Conservation (phyloP, 2,888 invertebrate genomes). For the Monochamus alternatus region DNA sequence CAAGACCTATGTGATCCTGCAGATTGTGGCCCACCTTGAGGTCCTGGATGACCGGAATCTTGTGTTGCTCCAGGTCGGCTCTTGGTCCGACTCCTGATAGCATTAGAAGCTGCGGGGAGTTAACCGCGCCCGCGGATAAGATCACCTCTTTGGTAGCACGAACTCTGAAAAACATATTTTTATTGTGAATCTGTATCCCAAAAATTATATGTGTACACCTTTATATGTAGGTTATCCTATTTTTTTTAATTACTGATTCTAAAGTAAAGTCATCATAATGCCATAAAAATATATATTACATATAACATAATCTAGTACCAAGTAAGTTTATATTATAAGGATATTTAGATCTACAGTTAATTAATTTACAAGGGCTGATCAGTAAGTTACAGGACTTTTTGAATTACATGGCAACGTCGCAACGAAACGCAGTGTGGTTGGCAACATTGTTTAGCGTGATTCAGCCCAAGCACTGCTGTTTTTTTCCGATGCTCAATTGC, state of each 20-base stretch:
- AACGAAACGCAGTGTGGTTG: conserved; percentile 1
- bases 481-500: too few relatives aligned
- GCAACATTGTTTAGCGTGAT: conserved; percentile 1
- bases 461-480: too few relatives aligned
- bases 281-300: too few relatives aligned
- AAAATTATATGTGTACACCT: too few relatives aligned
- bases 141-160: conserved; percentile 90
- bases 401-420: not conserved
- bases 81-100: conserved; percentile 90
- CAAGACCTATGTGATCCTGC: conserved; percentile 91
- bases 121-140: conserved; percentile 91
- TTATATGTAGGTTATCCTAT: too few relatives aligned
- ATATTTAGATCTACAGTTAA: too few relatives aligned
- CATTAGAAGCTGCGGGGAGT: conserved; percentile 95
- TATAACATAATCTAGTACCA: too few relatives aligned
- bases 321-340: too few relatives aligned
- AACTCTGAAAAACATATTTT: conserved; percentile 71
- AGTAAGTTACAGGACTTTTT: conserved; percentile 1
- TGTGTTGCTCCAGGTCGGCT: conserved; percentile 80
- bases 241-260: too few relatives aligned
- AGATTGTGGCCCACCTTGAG: conserved; percentile 89
- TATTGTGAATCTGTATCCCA: not conserved
- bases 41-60: conserved; percentile 87
- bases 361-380: conserved; percentile 4
- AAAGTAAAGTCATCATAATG: too few relatives aligned